A percentile compares a stretch with the other conserved stretches of the same genome.
Evolutionary conservation across 2,888 invertebrate genomes (phyloP).

Genomic region (Tryphoninae sp.): DNA sequence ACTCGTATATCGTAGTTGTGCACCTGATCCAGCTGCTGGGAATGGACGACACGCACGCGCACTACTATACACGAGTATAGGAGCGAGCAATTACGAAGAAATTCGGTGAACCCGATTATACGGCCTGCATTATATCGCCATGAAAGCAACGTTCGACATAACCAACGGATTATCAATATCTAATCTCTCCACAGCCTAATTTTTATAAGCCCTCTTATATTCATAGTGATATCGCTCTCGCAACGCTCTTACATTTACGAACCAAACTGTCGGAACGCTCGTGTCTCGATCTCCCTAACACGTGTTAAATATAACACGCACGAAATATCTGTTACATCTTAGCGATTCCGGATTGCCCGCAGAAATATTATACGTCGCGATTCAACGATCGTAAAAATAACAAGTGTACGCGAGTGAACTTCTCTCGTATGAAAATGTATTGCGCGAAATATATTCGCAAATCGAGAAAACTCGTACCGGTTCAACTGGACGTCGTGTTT

Average conservation of each 20-base stretch:
- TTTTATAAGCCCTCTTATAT: constrained; percentile 32
- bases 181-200: constrained; percentile 56
- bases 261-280: constrained; percentile 30
- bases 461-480: constrained; percentile 27
- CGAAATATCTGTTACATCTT: neutral
- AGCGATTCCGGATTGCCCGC: neutral
- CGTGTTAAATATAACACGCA: neutral
- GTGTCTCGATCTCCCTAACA: neutral
- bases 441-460: constrained; percentile 1
- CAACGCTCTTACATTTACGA: constrained; percentile 5
- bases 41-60: neutral
- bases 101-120: constrained; percentile 32
- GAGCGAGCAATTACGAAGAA: constrained; percentile 41
- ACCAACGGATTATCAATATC: constrained; percentile 38
- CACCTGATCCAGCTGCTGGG: constrained; percentile 57
- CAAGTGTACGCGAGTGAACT: constrained; percentile 2
- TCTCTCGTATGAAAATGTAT: neutral
- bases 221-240: constrained; percentile 22
- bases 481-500: constrained; percentile 36
- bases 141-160: constrained; percentile 13
- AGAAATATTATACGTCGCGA: constrained; percentile 3
- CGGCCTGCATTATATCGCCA: neutral
- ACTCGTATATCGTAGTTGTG: constrained; percentile 18
- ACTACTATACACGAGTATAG: neutral
- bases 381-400: constrained; percentile 10